phyloP scores from a whole-genome alignment of 2,888 invertebrate species.

The Platypus cylindrus region DNA sequence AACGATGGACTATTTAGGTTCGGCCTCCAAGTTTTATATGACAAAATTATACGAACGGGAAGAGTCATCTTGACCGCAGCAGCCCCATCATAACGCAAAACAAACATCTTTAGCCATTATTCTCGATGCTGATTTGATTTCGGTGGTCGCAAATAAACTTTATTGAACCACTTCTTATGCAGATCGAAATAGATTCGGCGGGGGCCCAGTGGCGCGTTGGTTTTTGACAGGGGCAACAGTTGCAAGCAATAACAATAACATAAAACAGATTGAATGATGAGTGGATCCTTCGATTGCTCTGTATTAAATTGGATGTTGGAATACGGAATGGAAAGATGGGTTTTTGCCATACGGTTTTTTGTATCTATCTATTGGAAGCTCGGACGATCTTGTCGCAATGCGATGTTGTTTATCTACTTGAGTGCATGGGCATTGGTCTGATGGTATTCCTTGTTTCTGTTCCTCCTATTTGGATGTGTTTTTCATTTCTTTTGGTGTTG shows the following conservation, averaged over 20 bases:
- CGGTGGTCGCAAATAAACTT: conserved; percentile 27
- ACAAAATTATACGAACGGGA: conserved; percentile 21
- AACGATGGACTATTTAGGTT: conserved; percentile 12
- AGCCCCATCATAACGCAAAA: conserved; percentile 19
- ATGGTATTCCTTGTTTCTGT: too few species aligned
- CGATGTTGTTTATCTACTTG: too few species aligned
- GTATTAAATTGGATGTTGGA: conserved; percentile 9
- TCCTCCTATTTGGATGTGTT: too few species aligned
- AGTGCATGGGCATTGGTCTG: too few species aligned
- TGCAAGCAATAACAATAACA: conserved; percentile 34
- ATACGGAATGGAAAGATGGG: too few species aligned
- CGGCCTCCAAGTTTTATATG: conserved; percentile 18
- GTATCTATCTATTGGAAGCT: too few species aligned
- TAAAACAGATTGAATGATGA: conserved; percentile 24
- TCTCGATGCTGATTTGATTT: conserved; percentile 26
- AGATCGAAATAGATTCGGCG: conserved; percentile 23
- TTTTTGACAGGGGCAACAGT: conserved; percentile 33
- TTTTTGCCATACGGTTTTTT: too few species aligned
- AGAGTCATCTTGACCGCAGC: conserved; percentile 20
- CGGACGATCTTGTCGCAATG: too few species aligned
- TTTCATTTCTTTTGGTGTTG: too few species aligned
- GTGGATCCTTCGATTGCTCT: conserved; percentile 11
- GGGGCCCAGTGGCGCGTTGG: conserved; percentile 30
- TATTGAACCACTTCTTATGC: conserved; percentile 22
- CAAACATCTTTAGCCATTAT: conserved; percentile 23